These are phyloP conservation scores for Percina caprodes DNA, from an alignment of 2,113 vertebrate genomes.

Conservation along the genomic window DNA sequence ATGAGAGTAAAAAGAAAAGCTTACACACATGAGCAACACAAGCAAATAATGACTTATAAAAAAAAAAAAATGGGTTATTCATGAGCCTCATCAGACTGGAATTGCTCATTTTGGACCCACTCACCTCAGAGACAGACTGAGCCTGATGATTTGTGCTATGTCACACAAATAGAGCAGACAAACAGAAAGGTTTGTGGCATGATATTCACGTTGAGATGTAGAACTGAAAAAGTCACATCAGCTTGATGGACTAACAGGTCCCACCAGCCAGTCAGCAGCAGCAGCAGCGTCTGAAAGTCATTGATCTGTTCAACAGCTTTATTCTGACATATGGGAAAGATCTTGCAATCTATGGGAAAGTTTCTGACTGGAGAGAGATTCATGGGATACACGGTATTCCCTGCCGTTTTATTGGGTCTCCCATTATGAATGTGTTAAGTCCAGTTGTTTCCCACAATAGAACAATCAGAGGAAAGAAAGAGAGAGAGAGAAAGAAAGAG, in stretches of 20 bases:
- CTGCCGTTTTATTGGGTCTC: slow-evolving; percentile 46
- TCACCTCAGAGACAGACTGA: slow-evolving; percentile 4
- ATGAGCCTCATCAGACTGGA: background rate
- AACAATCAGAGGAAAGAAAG: slow-evolving; percentile 62
- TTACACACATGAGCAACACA: slow-evolving; percentile 15
- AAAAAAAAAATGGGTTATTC: background rate
- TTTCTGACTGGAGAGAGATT: slow-evolving; percentile 23
- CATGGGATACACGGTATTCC: slow-evolving; percentile 20
- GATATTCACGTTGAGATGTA: slow-evolving; percentile 51
- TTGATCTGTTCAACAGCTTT: slow-evolving; percentile 63
- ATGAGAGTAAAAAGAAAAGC: background rate
- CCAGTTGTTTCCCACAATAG: slow-evolving; percentile 48
- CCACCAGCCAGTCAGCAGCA: slow-evolving; percentile 33
- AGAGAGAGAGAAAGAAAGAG: background rate
- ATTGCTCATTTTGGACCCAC: slow-evolving; percentile 18
- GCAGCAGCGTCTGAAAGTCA: slow-evolving; percentile 38
- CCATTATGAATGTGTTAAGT: slow-evolving; percentile 64
- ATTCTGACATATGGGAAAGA: slow-evolving; percentile 66
- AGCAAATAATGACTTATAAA: background rate
- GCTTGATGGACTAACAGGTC: slow-evolving; percentile 33
- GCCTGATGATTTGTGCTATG: slow-evolving; percentile 16
- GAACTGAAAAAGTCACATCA: slow-evolving; percentile 47
- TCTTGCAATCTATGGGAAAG: slow-evolving; percentile 58
- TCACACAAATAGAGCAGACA: slow-evolving; percentile 23
- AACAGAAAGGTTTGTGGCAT: slow-evolving; percentile 10